Evolutionary conservation across 92 coral and sea anemone genomes (phyloP), one percentile per base, ranked within the genome.

Genomic region (Phenganax marumi): DNA sequence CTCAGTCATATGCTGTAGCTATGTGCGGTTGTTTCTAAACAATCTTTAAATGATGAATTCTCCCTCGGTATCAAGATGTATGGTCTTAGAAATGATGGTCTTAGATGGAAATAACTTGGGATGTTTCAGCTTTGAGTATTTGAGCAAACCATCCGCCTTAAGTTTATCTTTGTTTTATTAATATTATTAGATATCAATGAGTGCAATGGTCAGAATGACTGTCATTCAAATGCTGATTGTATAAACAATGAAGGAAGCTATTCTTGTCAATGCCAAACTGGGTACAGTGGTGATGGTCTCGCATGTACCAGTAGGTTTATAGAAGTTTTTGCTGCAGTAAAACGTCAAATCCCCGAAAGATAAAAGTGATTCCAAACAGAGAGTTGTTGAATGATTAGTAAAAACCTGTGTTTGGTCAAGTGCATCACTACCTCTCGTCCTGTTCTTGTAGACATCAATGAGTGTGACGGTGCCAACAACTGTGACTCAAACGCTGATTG

Each of bases 401-500:
- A 10, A 54, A 54, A 14, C 63, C 63, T 14, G 1, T 0, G 16
- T 56, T 56, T 56, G 16, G n/a, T n/a, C n/a, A n/a, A n/a, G n/a
- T n/a, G n/a, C n/a, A 14, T 14, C 63, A 56, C 1, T 1, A 56
- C 63, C 21, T 14, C 21, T 56, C 3, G 17, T 19, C 3, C 12
- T 16, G 51, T 54, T 12, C 23, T 9, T 13, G 22, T 47, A 87
- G 90, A 87, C 51, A 39, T 75, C 9, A 72, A 87, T 76, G 90
- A 87, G 39, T 87, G 90, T 60, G 49, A 50, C 8, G 25, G 69
- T 4, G 64, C 12, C 13, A 86, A 86, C 55, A 43, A 53, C 25
- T 87, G 90, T 50, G 80, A 79, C 19, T 48, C 17, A n/a, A 87
- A 78, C 72, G 76, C 90, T 33, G 49, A 56, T 8, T 87, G 87